A percentile compares a stretch with the other conserved stretches of the same genome.
Conservation (phyloP, 2,888 invertebrate species). For the Cybosia mesomella region DNA sequence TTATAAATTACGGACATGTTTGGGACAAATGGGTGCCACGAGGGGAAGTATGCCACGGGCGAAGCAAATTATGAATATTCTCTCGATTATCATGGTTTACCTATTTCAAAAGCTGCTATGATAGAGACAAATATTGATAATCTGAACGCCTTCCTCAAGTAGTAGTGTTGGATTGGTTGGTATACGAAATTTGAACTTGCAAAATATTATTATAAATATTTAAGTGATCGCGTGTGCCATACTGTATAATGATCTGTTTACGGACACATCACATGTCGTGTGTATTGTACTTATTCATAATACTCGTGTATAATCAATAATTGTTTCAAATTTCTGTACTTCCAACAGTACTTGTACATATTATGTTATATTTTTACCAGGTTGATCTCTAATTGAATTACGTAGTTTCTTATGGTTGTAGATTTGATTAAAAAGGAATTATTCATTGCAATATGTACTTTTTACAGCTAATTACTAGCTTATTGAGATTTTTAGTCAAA, state of each 20-base stretch:
- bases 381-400: slow-evolving; percentile 17
- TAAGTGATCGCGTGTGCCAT: slow-evolving; percentile 49
- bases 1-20: too few species aligned
- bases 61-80: background rate
- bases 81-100: background rate
- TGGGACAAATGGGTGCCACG: too few species aligned
- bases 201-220: slow-evolving; percentile 24
- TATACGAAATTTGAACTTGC: slow-evolving; percentile 21
- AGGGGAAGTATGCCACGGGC: too few species aligned
- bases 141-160: background rate
- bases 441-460: too few species aligned
- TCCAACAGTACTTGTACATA: slow-evolving; percentile 13
- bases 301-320: slow-evolving; percentile 34
- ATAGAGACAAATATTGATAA: background rate
- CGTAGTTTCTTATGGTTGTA: background rate
- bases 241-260: slow-evolving; percentile 56
- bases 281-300: slow-evolving; percentile 49
- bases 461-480: background rate
- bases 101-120: background rate
- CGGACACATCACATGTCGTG: slow-evolving; percentile 57
- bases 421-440: background rate
- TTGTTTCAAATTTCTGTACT: slow-evolving; percentile 33
- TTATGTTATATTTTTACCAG: slow-evolving; percentile 21
- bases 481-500: background rate
- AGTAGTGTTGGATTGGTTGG: slow-evolving; percentile 12